These are phyloP conservation scores for Harpalus rubripes DNA, from an alignment of 2,888 invertebrate genomes.

Conservation along the genomic window DNA sequence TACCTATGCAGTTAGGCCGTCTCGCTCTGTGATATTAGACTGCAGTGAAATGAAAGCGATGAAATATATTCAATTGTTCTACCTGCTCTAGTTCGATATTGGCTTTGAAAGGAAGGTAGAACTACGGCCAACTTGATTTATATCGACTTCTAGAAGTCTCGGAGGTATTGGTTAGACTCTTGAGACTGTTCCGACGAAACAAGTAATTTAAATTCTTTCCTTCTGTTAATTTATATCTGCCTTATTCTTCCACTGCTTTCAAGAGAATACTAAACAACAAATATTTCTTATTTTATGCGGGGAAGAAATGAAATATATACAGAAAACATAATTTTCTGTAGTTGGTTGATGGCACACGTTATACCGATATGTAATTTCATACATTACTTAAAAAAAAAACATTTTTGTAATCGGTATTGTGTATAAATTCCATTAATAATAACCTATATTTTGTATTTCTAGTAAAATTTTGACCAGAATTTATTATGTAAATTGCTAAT, in stretches of 20 bases:
- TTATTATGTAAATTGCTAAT: no score
- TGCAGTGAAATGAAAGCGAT: constrained; percentile 5
- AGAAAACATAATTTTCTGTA: no score
- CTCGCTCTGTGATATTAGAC: neutral
- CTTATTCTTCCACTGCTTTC: neutral
- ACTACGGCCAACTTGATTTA: constrained; percentile 33
- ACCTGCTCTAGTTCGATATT: constrained; percentile 11
- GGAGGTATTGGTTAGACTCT: constrained; percentile 24
- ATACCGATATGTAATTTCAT: no score
- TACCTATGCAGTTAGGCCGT: neutral
- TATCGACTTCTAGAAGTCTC: constrained; percentile 36
- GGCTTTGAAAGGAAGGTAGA: constrained; percentile 13
- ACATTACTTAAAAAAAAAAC: no score
- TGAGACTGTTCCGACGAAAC: constrained; percentile 30
- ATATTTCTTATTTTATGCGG: no score
- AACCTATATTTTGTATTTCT: no score
- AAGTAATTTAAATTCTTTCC: constrained; percentile 40
- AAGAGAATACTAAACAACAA: no score
- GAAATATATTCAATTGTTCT: constrained; percentile 18
- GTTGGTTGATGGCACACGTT: no score
- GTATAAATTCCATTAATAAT: no score
- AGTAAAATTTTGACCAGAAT: no score
- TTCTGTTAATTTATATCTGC: constrained; percentile 27
- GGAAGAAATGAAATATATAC: no score
- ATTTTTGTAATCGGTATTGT: no score